Percentiles rank a stretch among this genome's conserved stretches.
Evolutionary conservation across 2,888 invertebrate genomes (phyloP).

Genomic region (Euproctis similis): DNA sequence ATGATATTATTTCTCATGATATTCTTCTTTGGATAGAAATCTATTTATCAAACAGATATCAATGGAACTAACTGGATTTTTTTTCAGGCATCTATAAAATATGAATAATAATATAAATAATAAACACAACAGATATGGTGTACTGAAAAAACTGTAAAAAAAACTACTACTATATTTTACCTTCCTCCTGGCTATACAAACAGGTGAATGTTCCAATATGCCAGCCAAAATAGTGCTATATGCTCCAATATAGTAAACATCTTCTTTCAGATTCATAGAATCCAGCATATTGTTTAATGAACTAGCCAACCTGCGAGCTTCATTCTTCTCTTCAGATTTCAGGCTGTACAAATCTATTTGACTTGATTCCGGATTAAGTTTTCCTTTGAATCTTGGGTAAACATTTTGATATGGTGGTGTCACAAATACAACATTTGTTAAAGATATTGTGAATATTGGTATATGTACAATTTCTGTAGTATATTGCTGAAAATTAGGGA

Average conservation of each 20-base stretch:
- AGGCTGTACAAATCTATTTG: constrained; percentile 54
- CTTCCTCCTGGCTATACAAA: constrained; percentile 72
- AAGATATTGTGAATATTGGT: constrained; percentile 76
- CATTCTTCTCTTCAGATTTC: constrained; percentile 48
- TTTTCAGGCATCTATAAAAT: too few species aligned
- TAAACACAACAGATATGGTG: too few species aligned
- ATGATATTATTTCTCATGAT: too few species aligned
- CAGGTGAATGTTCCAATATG: constrained; percentile 74
- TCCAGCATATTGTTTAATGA: constrained; percentile 72
- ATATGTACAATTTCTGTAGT: constrained; percentile 77
- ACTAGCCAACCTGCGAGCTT: constrained; percentile 62
- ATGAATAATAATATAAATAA: too few species aligned
- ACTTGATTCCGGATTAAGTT: constrained; percentile 40
- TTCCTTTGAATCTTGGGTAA: constrained; percentile 69
- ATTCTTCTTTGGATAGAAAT: too few species aligned
- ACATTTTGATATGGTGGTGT: constrained; percentile 77
- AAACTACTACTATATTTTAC: constrained; percentile 47
- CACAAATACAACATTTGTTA: constrained; percentile 77
- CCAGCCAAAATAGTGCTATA: constrained; percentile 78
- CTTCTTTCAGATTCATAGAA: constrained; percentile 78
- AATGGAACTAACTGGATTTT: too few species aligned
- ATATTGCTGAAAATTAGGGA: constrained; percentile 78
- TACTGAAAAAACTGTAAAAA: background rate
- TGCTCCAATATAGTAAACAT: constrained; percentile 79
- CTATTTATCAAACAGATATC: too few species aligned